Conservation (phyloP, 2,113 vertebrate genomes). For the Oreochromis niloticus region DNA sequence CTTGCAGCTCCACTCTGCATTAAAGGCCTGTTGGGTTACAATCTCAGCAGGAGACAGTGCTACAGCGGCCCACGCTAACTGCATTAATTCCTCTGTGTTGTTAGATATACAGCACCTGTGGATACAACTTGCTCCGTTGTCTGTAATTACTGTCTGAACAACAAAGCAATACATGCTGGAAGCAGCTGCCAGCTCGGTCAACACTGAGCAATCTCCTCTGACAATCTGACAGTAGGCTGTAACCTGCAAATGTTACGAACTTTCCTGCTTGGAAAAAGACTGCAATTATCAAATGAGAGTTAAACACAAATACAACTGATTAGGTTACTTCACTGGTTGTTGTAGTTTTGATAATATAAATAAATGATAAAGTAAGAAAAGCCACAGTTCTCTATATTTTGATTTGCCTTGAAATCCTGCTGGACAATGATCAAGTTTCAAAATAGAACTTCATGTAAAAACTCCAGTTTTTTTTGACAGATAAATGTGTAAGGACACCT, state of each 20-base stretch:
- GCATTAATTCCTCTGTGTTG: conserved; percentile 69
- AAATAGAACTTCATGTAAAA: background rate
- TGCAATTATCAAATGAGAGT: background rate
- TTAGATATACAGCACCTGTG: conserved; percentile 66
- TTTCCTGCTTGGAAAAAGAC: background rate
- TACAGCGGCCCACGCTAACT: conserved; percentile 50
- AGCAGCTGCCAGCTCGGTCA: background rate
- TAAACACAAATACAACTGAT: background rate
- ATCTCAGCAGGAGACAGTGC: conserved; percentile 54
- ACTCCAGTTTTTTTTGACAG: background rate
- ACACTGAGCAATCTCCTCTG: background rate
- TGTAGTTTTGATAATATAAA: background rate
- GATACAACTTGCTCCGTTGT: conserved; percentile 54
- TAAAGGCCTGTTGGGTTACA: conserved; percentile 77
- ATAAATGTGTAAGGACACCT: background rate
- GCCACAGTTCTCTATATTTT: background rate
- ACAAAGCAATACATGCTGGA: conserved; percentile 48
- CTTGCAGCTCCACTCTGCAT: conserved; percentile 79
- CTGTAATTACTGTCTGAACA: conserved; percentile 62
- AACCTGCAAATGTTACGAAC: background rate
- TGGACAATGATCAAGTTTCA: background rate
- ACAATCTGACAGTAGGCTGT: background rate
- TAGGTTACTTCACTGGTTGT: background rate
- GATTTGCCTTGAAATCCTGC: background rate
- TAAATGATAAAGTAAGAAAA: background rate